Conservation (phyloP, 2,797 vertebrate species). For the Falco novaeseelandiae region DNA sequence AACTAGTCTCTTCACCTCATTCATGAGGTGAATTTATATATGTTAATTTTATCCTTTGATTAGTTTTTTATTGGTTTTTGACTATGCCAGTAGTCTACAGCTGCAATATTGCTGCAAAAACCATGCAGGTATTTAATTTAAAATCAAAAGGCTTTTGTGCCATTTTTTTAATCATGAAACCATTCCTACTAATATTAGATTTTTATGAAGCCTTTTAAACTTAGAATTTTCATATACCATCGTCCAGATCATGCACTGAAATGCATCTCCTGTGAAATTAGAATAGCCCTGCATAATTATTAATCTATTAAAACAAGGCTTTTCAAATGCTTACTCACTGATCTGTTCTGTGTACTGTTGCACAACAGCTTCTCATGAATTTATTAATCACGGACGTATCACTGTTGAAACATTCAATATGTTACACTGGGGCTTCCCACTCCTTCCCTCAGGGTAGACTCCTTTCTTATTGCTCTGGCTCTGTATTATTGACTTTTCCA, state of each 20-base stretch:
- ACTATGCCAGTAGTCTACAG: neutral
- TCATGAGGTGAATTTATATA: neutral
- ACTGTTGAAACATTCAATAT: neutral
- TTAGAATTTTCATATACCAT: neutral
- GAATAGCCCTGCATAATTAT: neutral
- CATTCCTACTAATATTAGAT: neutral
- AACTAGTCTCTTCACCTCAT: neutral
- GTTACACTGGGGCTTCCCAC: neutral
- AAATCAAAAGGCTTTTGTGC: neutral
- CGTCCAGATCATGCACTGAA: neutral
- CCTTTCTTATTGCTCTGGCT: neutral
- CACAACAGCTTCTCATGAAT: neutral
- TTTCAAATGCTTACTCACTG: neutral
- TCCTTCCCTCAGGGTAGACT: neutral
- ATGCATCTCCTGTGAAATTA: neutral
- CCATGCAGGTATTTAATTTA: neutral
- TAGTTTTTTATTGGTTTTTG: neutral
- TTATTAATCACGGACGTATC: neutral
- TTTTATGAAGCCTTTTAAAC: neutral
- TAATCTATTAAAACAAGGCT: neutral
- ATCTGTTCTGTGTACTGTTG: neutral
- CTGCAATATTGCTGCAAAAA: neutral
- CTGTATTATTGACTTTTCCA: neutral
- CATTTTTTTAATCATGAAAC: neutral
- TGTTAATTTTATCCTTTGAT: neutral